Conservation (phyloP, 2,113 vertebrate genomes). For the Climacteris rufus region DNA sequence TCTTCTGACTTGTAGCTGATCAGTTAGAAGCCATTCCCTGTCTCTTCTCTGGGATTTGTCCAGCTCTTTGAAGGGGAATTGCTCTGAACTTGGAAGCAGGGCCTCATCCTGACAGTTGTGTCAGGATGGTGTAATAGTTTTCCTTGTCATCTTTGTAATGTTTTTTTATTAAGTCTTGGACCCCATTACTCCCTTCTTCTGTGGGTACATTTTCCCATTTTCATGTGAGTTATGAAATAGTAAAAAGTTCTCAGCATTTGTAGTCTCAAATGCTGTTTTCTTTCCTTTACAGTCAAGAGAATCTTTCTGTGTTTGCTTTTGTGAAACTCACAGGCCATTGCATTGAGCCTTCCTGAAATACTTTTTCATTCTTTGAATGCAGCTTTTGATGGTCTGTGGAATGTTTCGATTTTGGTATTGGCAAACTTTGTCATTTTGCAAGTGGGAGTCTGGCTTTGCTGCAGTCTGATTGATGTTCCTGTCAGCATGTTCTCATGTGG, state of each 20-base stretch:
- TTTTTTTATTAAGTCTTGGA: not conserved
- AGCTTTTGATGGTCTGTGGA: not conserved
- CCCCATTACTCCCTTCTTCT: not conserved
- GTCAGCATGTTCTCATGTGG: not conserved
- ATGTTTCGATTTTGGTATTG: not conserved
- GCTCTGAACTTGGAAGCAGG: not conserved
- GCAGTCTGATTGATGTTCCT: not conserved
- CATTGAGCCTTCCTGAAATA: not conserved
- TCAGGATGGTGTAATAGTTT: not conserved
- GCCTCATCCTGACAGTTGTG: not conserved
- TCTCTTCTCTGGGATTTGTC: not conserved
- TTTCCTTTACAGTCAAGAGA: not conserved
- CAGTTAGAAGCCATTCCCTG: not conserved
- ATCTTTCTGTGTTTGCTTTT: not conserved
- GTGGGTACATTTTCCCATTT: not conserved
- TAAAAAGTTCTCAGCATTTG: not conserved
- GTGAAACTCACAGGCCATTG: not conserved
- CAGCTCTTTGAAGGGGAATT: not conserved
- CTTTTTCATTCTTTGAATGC: not conserved
- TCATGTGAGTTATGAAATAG: not conserved
- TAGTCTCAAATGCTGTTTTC: not conserved
- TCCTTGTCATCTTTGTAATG: not conserved
- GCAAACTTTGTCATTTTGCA: not conserved
- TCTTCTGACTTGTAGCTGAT: not conserved
- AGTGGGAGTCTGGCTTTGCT: not conserved